Evolutionary conservation across 2,113 vertebrate genomes (phyloP), one percentile per base, ranked within the genome.

Genomic region (Muntiacus muntjak): DNA sequence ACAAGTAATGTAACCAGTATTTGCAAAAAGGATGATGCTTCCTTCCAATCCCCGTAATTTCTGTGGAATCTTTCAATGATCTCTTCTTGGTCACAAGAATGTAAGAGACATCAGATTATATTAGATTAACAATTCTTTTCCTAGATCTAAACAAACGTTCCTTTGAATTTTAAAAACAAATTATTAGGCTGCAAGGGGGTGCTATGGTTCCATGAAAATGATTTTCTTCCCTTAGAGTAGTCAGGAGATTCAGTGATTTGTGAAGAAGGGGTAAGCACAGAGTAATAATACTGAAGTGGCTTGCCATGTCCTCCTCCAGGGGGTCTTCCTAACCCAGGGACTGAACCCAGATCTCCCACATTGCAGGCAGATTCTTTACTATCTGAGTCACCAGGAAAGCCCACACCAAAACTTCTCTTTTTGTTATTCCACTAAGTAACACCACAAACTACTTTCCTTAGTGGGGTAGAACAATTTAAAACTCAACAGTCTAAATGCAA

Each of bases 131-230:
- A 10, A 26, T 45, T 95, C 7, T n/a, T 78, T 96, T 52, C 17
- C 28, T 33, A 82, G 86, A 43, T 36, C 64, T 62, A 86, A 92
- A 88, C 13, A 87, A 95, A 50, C 26, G 7, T 6, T 87, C n/a
- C 47, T 74, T 54, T 86, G 54, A 94, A 52, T 89, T 95, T 89
- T 50, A 55, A 94, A 85, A 89, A 76, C 28, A 62, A 52, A 36
- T 54, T 67, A 74, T 81, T 76, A 91, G 30, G 47, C 90, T 94
- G 95, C 82, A 93, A 90, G 64, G 40, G 96, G 74, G 90, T 91
- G 88, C 93, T 97, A 36, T 62, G n/a, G 30, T 50, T 90, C 74
- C 92, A 45, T 21, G 33, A 86, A 96, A 95, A 93, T 12, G 45
- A 12, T 47, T 55, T 96, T 89, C 47, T 40, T 54, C 23, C 79